Conservation (phyloP, 1,140 invertebrate species). For the Trichoplusia ni region DNA sequence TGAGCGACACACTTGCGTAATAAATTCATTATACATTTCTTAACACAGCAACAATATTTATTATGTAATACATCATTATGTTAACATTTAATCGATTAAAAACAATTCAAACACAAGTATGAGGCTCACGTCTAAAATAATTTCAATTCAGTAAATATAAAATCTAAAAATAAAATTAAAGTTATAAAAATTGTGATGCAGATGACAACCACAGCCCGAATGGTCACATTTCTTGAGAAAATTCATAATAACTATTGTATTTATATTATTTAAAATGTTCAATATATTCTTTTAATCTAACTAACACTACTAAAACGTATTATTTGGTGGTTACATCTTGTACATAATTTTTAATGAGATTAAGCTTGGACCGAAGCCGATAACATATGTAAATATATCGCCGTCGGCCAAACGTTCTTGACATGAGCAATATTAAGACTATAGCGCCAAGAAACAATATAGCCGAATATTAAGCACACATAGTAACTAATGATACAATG, state of each 20-base stretch:
- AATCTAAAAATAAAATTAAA: constrained; percentile 36
- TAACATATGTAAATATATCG: not conserved
- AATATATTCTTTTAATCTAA: constrained; percentile 49
- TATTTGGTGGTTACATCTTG: constrained; percentile 79
- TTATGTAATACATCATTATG: not conserved
- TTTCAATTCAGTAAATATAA: constrained; percentile 21
- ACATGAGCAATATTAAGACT: constrained; percentile 27
- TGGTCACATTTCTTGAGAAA: constrained; percentile 42
- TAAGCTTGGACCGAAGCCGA: constrained; percentile 41
- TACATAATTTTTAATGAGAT: constrained; percentile 75
- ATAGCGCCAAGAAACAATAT: constrained; percentile 37
- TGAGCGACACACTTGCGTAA: not conserved
- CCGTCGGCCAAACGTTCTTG: constrained; percentile 16
- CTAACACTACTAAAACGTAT: constrained; percentile 69
- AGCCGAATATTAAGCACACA: constrained; percentile 46
- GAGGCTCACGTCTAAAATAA: constrained; percentile 10
- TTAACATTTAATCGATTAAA: not conserved
- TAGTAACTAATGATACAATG: constrained; percentile 37
- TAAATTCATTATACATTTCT: not conserved
- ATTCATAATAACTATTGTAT: constrained; percentile 33
- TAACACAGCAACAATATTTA: not conserved
- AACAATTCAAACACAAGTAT: not conserved
- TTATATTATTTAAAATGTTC: constrained; percentile 44
- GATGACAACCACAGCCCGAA: constrained; percentile 69
- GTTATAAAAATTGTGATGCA: constrained; percentile 61